A percentile compares a stretch with the other conserved stretches of the same genome.
phyloP scores from a whole-genome alignment of 2,797 vertebrate genomes.

The Liasis olivaceus region DNA sequence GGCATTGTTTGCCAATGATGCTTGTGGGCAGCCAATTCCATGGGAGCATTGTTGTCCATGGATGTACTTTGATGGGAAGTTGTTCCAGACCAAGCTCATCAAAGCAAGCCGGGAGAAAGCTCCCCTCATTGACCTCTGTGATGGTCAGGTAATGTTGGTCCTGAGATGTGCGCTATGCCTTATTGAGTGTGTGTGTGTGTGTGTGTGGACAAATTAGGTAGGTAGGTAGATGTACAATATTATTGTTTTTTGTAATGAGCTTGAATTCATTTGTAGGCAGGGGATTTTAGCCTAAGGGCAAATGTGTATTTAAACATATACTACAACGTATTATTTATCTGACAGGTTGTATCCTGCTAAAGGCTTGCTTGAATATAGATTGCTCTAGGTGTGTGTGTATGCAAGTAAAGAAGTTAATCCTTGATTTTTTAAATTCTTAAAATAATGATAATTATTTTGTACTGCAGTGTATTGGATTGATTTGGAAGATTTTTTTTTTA shows the following conservation, averaged over 20 bases:
- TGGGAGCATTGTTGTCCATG: conserved; percentile 98
- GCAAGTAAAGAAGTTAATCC: not conserved
- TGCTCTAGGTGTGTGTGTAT: not conserved
- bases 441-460: not conserved
- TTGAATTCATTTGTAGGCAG: not conserved
- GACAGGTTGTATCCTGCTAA: not conserved
- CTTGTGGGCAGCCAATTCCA: conserved; percentile 91
- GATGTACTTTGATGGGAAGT: conserved; percentile 98
- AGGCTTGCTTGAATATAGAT: not conserved
- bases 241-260: not conserved
- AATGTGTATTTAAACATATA: not conserved
- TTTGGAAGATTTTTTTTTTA: not conserved
- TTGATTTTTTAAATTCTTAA: not conserved
- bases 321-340: not conserved
- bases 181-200: not conserved
- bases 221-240: not conserved
- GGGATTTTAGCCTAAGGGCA: not conserved
- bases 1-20: conserved; percentile 93
- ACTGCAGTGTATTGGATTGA: not conserved
- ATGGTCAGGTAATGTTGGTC: conserved; percentile 88
- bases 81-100: conserved; percentile 94
- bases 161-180: rapidly evolving
- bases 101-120: conserved; percentile 90
- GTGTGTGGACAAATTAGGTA: not conserved
- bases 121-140: conserved; percentile 97